Evolutionary conservation across 64 coral and sea anemone genomes (phyloP), one percentile per base, ranked within the genome.

Genomic region (Actinia tenebrosa): DNA sequence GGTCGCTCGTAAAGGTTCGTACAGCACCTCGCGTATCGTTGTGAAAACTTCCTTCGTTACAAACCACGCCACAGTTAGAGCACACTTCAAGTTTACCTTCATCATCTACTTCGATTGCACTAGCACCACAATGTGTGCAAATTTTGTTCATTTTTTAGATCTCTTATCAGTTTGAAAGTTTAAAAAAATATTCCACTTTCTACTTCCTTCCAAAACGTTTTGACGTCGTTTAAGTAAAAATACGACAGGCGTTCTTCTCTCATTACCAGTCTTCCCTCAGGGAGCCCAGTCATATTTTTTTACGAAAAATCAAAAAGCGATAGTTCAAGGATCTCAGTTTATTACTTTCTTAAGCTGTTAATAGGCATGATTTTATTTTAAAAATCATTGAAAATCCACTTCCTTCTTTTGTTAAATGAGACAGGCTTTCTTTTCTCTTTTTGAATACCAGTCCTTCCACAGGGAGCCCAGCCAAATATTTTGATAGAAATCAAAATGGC

Each of bases 401-500:
- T 37, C 30, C 30, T 37, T 37, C 30, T 37, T 1, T 37, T 1
- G n/a, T n/a, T 37, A 43, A 75, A 42, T 13, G 10, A 10, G 69
- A 2, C 27, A 75, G 69, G 69, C 69, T 26, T 42, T 81, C 16
- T 45, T 79, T 30, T 42, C 5, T 16, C 14, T 8, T 26, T 26
- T 27, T 78, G 0, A 42, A 7, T 3, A 27, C 78, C 8, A 9
- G 43, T 42, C 7, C 7, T 80, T 80, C 30, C 44, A 45, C 42
- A 45, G 16, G 43, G 6, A 26, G 16, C 44, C 78, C 78, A 46
- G 44, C 46, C 77, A 1, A 10, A 16, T 3, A 69, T 3, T 20
- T 22, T 27, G 1, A 78, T 71, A 56, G 44, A 66, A 78, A 62
- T 25, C 56, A 91, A 91, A 87, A 91, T 91, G 90, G 90, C 85